Evolutionary conservation across 2,113 vertebrate genomes (phyloP).

Genomic region (Zosterops hypoxanthus): DNA sequence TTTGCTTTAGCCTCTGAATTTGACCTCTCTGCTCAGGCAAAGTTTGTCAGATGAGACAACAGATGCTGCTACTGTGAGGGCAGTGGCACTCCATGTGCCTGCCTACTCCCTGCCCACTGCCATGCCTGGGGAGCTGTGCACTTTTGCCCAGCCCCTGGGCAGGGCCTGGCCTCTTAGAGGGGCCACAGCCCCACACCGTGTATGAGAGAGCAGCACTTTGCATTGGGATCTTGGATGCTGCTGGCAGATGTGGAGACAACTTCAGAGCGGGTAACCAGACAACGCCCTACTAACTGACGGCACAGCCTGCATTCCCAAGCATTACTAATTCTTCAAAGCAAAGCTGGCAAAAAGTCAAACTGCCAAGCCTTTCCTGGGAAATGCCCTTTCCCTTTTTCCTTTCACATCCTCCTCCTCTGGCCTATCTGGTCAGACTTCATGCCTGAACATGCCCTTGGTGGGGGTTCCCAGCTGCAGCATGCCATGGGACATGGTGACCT

Average conservation of each 20-base stretch:
- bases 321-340: not conserved
- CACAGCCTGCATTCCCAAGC: not conserved
- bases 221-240: constrained; percentile 15
- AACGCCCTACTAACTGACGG: not conserved
- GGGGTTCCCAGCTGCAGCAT: rapidly evolving
- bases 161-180: not conserved
- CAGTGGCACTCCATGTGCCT: rapidly evolving
- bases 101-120: not conserved
- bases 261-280: not conserved
- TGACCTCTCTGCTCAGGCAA: not conserved
- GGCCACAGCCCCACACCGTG: rapidly evolving
- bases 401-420: not conserved
- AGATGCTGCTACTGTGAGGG: rapidly evolving
- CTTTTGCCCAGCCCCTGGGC: not conserved
- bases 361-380: not conserved
- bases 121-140: not conserved
- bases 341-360: not conserved
- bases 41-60: not conserved
- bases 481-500: not conserved
- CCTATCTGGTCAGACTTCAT: not conserved
- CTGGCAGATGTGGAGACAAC: constrained; percentile 37
- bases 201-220: not conserved
- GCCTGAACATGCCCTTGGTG: not conserved
- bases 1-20: not conserved
- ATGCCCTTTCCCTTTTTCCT: not conserved